Conservation (phyloP, 37 sponge, comb jelly and placozoan species). For the Beroe forskalii region DNA sequence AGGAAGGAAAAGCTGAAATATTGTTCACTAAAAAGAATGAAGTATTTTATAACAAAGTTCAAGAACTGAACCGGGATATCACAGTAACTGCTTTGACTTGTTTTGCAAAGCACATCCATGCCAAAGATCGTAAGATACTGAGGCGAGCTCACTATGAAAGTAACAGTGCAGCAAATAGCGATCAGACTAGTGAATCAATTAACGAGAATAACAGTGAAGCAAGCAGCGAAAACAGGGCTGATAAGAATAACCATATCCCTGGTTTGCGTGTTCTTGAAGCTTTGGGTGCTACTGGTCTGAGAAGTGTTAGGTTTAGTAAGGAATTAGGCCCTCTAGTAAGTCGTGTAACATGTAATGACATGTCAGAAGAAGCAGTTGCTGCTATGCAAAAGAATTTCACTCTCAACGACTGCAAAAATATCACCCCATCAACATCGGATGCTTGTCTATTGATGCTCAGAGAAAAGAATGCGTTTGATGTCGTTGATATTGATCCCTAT, state of each 20-base stretch:
- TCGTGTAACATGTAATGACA: conserved; percentile 84
- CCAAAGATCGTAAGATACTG: neutral
- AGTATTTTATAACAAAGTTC: conserved; percentile 97
- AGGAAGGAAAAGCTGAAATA: conserved; percentile 88
- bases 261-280: conserved; percentile 82
- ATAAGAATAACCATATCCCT: neutral
- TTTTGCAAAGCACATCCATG: conserved; percentile 13
- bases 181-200: neutral
- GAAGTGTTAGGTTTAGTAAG: conserved; percentile 89
- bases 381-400: conserved; percentile 14
- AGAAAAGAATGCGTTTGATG: conserved; percentile 75
- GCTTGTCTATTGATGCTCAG: conserved; percentile 37
- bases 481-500: conserved; percentile 96
- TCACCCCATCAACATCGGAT: neutral
- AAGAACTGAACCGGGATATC: conserved; percentile 94
- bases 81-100: conserved; percentile 62
- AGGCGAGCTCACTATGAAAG: too few relatives aligned
- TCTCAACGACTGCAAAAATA: neutral
- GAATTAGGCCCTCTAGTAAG: conserved; percentile 71
- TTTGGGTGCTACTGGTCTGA: conserved; percentile 90
- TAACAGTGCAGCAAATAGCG: neutral
- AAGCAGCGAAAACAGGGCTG: neutral
- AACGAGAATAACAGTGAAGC: neutral
- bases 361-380: conserved; percentile 66
- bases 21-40: conserved; percentile 77